Percentiles rank a stretch among this genome's conserved stretches.
phyloP scores from a whole-genome alignment of 2,888 invertebrate genomes.

The Pandemis corylana region DNA sequence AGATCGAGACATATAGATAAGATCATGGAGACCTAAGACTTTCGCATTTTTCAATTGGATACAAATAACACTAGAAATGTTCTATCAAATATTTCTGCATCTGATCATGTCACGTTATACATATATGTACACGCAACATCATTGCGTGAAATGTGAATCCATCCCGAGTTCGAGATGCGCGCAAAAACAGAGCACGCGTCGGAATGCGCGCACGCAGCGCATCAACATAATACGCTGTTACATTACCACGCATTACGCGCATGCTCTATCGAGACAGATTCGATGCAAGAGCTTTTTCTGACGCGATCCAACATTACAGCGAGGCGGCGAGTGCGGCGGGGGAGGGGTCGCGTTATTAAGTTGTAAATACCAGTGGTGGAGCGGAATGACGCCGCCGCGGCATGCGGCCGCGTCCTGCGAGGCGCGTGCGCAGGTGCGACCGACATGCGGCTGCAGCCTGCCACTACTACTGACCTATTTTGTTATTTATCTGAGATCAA shows the following conservation, averaged over 20 bases:
- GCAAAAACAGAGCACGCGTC: slow-evolving; percentile 28
- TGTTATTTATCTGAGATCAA: not conserved
- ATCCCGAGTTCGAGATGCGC: not conserved
- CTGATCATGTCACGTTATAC: too few species aligned
- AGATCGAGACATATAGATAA: too few species aligned
- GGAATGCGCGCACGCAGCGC: slow-evolving; percentile 3
- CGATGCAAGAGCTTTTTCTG: slow-evolving; percentile 7
- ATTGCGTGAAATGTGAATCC: not conserved
- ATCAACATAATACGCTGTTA: slow-evolving; percentile 9
- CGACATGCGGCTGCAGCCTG: not conserved
- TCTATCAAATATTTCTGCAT: too few species aligned
- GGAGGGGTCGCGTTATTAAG: slow-evolving; percentile 13
- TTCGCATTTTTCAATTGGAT: too few species aligned
- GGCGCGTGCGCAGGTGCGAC: slow-evolving; percentile 13
- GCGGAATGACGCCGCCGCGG: not conserved
- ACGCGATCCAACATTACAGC: slow-evolving; percentile 6
- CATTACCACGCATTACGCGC: slow-evolving; percentile 2
- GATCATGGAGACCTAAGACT: too few species aligned
- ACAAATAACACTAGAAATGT: too few species aligned
- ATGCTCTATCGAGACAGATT: not conserved
- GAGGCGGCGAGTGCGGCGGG: not conserved
- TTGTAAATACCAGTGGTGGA: slow-evolving; percentile 29
- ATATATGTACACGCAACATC: not conserved
- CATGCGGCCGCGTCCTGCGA: not conserved
- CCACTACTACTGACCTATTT: slow-evolving; percentile 10